Conservation (phyloP, 2,797 vertebrate genomes). For the Acridotheres tristis region DNA sequence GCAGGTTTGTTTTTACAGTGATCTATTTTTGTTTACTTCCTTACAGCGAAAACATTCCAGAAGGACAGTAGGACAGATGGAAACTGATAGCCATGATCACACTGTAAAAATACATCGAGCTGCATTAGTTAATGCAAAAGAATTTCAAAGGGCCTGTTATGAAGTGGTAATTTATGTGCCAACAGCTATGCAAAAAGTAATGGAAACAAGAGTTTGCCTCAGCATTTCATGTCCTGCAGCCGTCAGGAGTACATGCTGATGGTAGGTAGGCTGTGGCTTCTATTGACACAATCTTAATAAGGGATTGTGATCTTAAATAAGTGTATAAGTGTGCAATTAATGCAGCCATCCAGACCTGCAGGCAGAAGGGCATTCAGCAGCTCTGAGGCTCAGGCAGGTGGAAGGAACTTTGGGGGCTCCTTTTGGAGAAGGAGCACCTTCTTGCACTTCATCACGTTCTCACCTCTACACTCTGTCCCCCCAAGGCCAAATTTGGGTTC, state of each 20-base stretch:
- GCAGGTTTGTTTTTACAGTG: conserved; percentile 41
- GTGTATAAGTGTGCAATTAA: not conserved
- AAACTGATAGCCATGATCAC: conserved; percentile 22
- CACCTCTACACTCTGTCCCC: accelerated
- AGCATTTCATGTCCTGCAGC: not conserved
- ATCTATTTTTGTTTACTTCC: conserved; percentile 61
- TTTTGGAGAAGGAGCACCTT: not conserved
- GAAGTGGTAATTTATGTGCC: conserved; percentile 47
- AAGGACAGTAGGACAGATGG: conserved; percentile 45
- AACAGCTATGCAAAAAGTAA: not conserved
- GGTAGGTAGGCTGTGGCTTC: not conserved
- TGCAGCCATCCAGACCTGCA: not conserved
- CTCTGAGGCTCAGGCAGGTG: not conserved
- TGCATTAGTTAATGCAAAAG: not conserved
- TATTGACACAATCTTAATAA: not conserved
- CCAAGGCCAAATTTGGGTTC: not conserved
- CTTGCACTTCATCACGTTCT: accelerated
- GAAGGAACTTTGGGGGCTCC: not conserved
- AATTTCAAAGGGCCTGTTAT: not conserved
- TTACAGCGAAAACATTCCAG: conserved; percentile 25
- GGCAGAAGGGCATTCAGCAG: not conserved
- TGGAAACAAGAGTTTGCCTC: not conserved
- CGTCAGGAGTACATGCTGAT: not conserved
- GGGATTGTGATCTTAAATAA: not conserved
- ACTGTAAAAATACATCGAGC: conserved; percentile 1